Evolutionary conservation across 2,113 vertebrate genomes (phyloP).

Genomic region (Pandion haliaetus): DNA sequence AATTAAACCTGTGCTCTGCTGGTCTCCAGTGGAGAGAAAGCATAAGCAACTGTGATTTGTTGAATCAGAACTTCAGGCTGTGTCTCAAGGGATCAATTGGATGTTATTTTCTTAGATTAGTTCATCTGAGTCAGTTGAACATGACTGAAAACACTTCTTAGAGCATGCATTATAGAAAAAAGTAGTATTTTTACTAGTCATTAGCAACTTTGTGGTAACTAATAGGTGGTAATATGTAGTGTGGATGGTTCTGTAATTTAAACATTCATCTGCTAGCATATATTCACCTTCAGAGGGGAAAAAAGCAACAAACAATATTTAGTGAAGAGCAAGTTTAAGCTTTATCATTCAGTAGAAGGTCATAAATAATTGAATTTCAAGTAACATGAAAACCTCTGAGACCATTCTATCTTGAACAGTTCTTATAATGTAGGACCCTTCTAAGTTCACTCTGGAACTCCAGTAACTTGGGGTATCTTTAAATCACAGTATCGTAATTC

Average conservation of each 20-base stretch:
- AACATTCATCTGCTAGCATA: neutral
- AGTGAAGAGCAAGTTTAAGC: neutral
- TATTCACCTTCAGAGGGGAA: neutral
- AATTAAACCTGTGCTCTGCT: slow-evolving; percentile 42
- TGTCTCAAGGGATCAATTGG: slow-evolving; percentile 35
- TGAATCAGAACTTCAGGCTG: slow-evolving; percentile 43
- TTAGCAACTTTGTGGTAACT: slow-evolving; percentile 30
- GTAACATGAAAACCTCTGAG: neutral
- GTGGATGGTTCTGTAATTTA: slow-evolving; percentile 9
- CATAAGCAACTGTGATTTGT: slow-evolving; percentile 13
- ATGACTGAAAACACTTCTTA: slow-evolving; percentile 19
- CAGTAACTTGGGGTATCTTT: neutral
- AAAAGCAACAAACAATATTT: neutral
- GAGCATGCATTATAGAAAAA: slow-evolving; percentile 16
- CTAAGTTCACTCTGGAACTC: neutral
- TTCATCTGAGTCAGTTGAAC: slow-evolving; percentile 37
- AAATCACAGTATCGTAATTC: neutral
- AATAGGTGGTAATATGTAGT: neutral
- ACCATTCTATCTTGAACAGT: neutral
- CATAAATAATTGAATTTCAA: neutral
- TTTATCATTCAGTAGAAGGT: neutral
- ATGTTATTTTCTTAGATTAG: slow-evolving; percentile 43
- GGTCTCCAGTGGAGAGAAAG: slow-evolving; percentile 9
- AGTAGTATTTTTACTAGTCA: slow-evolving; percentile 25
- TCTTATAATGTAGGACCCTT: neutral